A percentile compares a stretch with the other conserved stretches of the same genome.
Evolutionary conservation across 2,113 vertebrate species (phyloP).

Genomic region (Baryphthengus martii): DNA sequence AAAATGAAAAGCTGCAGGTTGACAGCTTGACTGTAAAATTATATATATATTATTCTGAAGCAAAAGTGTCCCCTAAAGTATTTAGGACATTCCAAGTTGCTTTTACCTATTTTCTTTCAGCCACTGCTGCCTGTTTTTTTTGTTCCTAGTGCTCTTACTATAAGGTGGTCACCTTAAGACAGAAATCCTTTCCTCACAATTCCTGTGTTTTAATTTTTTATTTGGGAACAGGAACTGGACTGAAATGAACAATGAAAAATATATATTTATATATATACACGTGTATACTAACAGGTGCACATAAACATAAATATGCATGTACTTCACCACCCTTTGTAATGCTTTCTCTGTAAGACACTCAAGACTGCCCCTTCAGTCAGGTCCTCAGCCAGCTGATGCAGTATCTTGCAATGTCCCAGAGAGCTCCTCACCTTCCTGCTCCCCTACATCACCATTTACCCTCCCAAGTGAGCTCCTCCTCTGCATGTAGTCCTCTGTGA

Average conservation of each 20-base stretch:
- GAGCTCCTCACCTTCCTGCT: neutral
- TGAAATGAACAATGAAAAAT: neutral
- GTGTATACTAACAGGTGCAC: rapidly evolving
- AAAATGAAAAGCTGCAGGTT: neutral
- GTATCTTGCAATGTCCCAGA: neutral
- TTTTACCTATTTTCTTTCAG: neutral
- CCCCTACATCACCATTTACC: neutral
- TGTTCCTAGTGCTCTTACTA: neutral
- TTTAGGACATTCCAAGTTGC: neutral
- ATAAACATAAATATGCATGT: neutral
- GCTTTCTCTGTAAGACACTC: neutral
- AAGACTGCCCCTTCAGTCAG: neutral
- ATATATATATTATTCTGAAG: neutral
- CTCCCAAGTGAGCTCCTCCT: neutral
- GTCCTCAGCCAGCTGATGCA: neutral
- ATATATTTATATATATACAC: neutral
- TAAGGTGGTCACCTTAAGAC: neutral
- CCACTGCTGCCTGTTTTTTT: neutral
- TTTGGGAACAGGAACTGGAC: neutral
- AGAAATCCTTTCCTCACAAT: neutral
- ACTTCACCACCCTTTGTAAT: neutral
- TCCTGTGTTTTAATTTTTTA: neutral
- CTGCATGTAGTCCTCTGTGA: neutral
- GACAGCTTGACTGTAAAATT: neutral
- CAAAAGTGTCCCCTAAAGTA: neutral